Percentiles rank a stretch among this genome's conserved stretches.
phyloP scores from a whole-genome alignment of 2,797 vertebrate genomes.

The Eulemur mongoz region DNA sequence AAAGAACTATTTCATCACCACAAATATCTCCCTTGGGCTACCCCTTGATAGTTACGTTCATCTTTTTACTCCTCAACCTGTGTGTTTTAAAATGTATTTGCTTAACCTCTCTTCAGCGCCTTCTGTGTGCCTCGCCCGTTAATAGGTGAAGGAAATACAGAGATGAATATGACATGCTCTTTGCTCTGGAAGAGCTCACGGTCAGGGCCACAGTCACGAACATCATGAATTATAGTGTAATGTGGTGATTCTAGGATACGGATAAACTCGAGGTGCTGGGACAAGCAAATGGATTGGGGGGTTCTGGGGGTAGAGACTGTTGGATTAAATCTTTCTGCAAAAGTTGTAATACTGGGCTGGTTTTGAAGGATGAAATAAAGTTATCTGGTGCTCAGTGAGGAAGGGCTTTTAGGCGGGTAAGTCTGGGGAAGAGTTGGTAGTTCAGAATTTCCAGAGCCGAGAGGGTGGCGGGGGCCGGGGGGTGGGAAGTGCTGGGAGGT shows the following conservation, averaged over 20 bases:
- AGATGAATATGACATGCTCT: background rate
- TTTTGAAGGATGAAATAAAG: background rate
- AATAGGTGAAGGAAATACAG: background rate
- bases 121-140: background rate
- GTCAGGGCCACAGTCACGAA: rapidly evolving
- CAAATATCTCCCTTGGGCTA: background rate
- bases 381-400: background rate
- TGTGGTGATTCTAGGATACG: background rate
- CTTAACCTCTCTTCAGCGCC: background rate
- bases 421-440: background rate
- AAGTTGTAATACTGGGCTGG: background rate
- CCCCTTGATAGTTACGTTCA: background rate
- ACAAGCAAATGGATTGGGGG: background rate
- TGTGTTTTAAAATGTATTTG: background rate
- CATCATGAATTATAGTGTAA: background rate
- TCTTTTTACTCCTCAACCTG: background rate
- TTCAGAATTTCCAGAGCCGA: background rate
- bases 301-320: background rate
- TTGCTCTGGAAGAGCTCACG: background rate
- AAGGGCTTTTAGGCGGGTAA: background rate
- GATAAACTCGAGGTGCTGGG: background rate
- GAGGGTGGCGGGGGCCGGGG: background rate
- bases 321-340: background rate
- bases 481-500: no score
- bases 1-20: background rate